These are phyloP conservation scores for Styela clava DNA, from an alignment of 23 tunicate genomes.

Conservation along the genomic window DNA sequence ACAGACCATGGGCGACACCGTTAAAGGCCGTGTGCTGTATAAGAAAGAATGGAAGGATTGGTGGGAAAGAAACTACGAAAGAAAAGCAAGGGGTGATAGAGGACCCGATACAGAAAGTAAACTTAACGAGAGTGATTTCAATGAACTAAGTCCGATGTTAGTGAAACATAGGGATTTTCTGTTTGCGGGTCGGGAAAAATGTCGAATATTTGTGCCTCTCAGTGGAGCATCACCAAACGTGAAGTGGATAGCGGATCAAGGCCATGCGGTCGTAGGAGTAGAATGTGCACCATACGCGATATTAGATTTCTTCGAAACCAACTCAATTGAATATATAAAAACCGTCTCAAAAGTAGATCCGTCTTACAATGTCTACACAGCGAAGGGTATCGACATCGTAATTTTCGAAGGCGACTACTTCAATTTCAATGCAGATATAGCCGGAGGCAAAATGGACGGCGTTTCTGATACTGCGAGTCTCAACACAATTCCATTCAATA, in stretches of 20 bases:
- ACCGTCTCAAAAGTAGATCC: neutral
- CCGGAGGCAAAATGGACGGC: constrained; percentile 1
- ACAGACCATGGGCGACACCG: neutral
- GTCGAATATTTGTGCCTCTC: neutral
- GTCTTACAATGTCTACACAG: neutral
- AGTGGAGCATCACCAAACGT: neutral
- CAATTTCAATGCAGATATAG: neutral
- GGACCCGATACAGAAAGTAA: neutral
- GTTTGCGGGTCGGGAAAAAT: neutral
- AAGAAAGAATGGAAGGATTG: neutral
- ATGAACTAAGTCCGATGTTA: neutral
- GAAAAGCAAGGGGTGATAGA: neutral
- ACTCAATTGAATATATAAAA: neutral
- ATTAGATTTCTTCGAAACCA: neutral
- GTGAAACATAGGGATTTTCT: neutral
- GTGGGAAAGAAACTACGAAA: neutral
- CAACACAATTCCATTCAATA: neutral
- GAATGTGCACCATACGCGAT: neutral
- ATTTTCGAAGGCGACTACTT: neutral
- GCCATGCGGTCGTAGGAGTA: neutral
- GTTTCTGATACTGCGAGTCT: neutral
- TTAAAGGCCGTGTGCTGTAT: neutral
- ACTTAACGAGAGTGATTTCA: neutral
- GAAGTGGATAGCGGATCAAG: neutral
- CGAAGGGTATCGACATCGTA: neutral